These are phyloP conservation scores for Volucella zonaria DNA, from an alignment of 2,888 invertebrate genomes.

Conservation along the genomic window DNA sequence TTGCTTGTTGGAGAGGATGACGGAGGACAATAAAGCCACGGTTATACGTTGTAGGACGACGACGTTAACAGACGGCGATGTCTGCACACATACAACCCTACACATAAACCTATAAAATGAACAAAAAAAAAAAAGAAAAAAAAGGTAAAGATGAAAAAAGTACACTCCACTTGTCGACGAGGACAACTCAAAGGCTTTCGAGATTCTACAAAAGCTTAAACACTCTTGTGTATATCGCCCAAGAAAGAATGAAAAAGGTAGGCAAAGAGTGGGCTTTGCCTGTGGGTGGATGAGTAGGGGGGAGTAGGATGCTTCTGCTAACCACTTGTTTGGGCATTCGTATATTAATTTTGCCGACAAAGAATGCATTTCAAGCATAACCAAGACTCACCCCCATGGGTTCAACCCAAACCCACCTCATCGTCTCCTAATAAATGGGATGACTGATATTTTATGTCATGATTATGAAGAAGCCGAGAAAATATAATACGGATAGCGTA, in stretches of 20 bases:
- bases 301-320: constrained; percentile 4
- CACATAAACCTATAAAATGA: background rate
- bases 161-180: constrained; percentile 62
- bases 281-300: background rate
- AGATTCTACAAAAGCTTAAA: constrained; percentile 63
- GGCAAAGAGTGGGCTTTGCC: background rate
- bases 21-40: constrained; percentile 1
- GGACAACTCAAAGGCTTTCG: constrained; percentile 68
- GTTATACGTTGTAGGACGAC: constrained; percentile 51
- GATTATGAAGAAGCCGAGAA: constrained; percentile 42
- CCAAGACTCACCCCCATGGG: background rate
- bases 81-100: constrained; percentile 28
- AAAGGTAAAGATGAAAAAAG: constrained; percentile 39
- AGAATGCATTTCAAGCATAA: constrained; percentile 35
- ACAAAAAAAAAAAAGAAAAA: constrained; percentile 12
- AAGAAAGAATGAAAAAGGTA: constrained; percentile 36
- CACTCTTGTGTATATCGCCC: constrained; percentile 22
- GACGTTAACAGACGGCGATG: constrained; percentile 61
- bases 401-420: background rate
- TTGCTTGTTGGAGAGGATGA: background rate
- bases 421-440: constrained; percentile 48
- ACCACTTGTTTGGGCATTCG: constrained; percentile 59
- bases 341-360: constrained; percentile 39
- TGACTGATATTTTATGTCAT: constrained; percentile 57
- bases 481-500: constrained; percentile 42